phyloP scores from a whole-genome alignment of 2,797 vertebrate genomes.

The Intellagama lesueurii region DNA sequence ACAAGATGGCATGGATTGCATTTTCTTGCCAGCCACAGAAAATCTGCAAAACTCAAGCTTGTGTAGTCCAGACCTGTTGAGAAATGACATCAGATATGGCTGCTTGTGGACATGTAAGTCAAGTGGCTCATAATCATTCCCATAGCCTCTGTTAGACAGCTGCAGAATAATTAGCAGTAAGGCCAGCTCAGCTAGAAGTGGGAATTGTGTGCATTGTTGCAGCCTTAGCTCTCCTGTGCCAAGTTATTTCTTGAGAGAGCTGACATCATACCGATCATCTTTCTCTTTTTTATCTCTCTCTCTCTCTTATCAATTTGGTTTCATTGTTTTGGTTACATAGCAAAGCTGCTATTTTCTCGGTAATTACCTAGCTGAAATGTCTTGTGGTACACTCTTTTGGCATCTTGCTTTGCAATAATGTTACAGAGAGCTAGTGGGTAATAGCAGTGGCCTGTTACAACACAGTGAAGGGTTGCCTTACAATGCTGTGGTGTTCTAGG shows the following conservation, averaged over 20 bases:
- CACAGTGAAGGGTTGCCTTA: background rate
- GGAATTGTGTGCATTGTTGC: conserved; percentile 40
- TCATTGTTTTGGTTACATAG: background rate
- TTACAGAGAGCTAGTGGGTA: background rate
- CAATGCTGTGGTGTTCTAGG: background rate
- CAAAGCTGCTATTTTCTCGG: background rate
- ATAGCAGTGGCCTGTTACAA: background rate
- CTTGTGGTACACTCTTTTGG: background rate
- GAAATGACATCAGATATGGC: conserved; percentile 29
- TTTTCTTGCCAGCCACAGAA: background rate
- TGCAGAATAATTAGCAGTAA: conserved; percentile 54
- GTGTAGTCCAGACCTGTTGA: conserved; percentile 11
- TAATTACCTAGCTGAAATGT: conserved; percentile 1
- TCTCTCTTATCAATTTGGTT: conserved; percentile 3
- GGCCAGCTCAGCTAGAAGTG: conserved; percentile 31
- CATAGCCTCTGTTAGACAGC: conserved; percentile 57
- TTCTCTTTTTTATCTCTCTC: conserved; percentile 34
- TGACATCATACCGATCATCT: conserved; percentile 59
- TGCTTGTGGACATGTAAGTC: conserved; percentile 34
- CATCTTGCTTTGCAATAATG: background rate
- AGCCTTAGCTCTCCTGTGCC: conserved; percentile 48
- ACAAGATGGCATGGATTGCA: conserved; percentile 16
- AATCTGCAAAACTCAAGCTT: conserved; percentile 31
- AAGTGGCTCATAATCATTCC: conserved; percentile 29
- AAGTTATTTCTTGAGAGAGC: conserved; percentile 63